These are phyloP conservation scores for Antheraea assamensis DNA, from an alignment of 2,888 invertebrate species.

Conservation along the genomic window DNA sequence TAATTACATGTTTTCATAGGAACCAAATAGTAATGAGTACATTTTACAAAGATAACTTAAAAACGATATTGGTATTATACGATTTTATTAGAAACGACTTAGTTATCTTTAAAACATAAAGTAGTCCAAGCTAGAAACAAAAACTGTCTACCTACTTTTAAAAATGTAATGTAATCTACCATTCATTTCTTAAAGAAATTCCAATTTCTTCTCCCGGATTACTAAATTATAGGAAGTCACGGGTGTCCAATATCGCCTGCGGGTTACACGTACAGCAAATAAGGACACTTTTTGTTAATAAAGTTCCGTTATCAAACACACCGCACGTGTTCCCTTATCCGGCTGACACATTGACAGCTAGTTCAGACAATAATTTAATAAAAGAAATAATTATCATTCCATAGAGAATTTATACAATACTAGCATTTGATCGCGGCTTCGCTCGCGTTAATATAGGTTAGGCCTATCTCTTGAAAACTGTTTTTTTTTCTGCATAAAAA, in stretches of 20 bases:
- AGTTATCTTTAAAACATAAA: no score
- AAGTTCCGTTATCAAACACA: constrained; percentile 62
- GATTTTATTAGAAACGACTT: no score
- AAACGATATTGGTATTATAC: no score
- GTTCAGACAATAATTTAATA: neutral
- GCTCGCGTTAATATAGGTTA: no score
- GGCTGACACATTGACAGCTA: constrained; percentile 29
- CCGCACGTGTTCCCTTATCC: constrained; percentile 43
- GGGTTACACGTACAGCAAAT: constrained; percentile 36
- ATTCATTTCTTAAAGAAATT: neutral
- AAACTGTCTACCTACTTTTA: neutral
- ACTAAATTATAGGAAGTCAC: constrained; percentile 1
- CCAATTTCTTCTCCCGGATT: neutral
- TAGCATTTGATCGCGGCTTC: no score
- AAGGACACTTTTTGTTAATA: constrained; percentile 59
- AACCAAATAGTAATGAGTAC: no score
- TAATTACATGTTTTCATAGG: no score
- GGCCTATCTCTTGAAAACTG: no score
- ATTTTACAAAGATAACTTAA: no score
- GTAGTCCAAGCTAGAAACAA: neutral
- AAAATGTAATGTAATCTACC: neutral
- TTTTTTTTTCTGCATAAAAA: no score
- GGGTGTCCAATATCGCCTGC: constrained; percentile 25
- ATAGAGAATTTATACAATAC: no score
- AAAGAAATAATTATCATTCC: no score